Evolutionary conservation across 1,140 invertebrate species (phyloP).

Genomic region (Brachionus paranguensis): DNA sequence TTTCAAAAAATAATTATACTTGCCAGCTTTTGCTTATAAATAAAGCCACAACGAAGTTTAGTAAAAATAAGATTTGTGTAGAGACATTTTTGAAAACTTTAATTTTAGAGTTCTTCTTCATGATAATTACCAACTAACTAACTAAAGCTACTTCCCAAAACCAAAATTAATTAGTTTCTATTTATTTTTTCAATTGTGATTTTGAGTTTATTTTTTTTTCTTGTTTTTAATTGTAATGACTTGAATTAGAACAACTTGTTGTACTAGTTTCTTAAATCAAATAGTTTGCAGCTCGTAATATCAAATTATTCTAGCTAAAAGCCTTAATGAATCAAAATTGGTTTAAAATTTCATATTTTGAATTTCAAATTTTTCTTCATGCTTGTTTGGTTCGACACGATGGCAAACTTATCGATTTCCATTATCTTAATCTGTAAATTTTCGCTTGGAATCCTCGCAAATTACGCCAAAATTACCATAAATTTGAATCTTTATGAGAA

Average conservation of each 20-base stretch:
- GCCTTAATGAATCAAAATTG: not conserved
- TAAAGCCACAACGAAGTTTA: not conserved
- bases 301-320: conserved; percentile 11
- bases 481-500: conserved; percentile 37
- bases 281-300: not conserved
- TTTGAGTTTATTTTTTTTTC: not conserved
- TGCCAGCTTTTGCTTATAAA: not conserved
- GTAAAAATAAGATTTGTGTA: not conserved
- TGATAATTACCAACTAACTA: not conserved
- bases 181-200: not conserved
- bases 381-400: not conserved
- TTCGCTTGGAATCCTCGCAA: conserved; percentile 21
- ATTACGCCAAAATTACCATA: conserved; percentile 30
- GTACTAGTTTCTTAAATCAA: conserved; percentile 6
- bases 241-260: not conserved
- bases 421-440: conserved; percentile 19
- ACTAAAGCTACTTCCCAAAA: not conserved
- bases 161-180: conserved; percentile 10
- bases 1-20: conserved; percentile 1
- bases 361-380: conserved; percentile 28
- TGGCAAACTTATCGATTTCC: not conserved
- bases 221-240: not conserved
- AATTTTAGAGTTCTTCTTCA: not conserved
- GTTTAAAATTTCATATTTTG: conserved; percentile 34
- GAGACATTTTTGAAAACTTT: not conserved